Evolutionary conservation across 2,113 vertebrate species (phyloP).

Genomic region (Nipponia nippon): DNA sequence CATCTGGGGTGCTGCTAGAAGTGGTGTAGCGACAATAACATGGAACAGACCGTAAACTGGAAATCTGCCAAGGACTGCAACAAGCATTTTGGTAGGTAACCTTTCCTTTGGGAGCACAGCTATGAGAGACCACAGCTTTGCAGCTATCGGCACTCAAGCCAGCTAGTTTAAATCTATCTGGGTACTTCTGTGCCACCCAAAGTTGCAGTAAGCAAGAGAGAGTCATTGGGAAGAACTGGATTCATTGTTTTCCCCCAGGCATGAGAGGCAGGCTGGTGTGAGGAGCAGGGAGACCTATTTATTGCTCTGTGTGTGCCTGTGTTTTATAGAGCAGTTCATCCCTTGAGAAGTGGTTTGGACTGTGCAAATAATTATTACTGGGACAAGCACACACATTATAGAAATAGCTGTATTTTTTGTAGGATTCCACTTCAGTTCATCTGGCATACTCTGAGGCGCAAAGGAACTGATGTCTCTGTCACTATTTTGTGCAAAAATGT

Average conservation of each 20-base stretch:
- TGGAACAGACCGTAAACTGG: background rate
- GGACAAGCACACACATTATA: background rate
- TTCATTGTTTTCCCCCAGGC: background rate
- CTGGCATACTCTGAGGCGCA: background rate
- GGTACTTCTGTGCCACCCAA: background rate
- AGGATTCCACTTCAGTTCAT: background rate
- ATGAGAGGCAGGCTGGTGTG: background rate
- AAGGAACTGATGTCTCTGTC: background rate
- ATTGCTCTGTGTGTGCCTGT: background rate
- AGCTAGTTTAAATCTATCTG: background rate
- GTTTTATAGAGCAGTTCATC: background rate
- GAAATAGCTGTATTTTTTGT: background rate
- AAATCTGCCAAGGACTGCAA: background rate
- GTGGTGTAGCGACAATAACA: background rate
- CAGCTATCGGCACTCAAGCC: background rate
- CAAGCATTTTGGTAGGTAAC: background rate
- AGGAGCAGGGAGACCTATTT: background rate
- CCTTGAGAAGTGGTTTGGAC: background rate
- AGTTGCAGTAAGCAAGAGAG: background rate
- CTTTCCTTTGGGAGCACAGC: background rate
- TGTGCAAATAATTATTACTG: background rate
- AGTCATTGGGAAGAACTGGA: background rate
- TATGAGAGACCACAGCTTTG: background rate
- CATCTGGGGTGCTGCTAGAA: background rate
- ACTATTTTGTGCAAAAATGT: background rate